Evolutionary conservation across 92 coral and sea anemone species (phyloP).

Genomic region (Ricordea florida): DNA sequence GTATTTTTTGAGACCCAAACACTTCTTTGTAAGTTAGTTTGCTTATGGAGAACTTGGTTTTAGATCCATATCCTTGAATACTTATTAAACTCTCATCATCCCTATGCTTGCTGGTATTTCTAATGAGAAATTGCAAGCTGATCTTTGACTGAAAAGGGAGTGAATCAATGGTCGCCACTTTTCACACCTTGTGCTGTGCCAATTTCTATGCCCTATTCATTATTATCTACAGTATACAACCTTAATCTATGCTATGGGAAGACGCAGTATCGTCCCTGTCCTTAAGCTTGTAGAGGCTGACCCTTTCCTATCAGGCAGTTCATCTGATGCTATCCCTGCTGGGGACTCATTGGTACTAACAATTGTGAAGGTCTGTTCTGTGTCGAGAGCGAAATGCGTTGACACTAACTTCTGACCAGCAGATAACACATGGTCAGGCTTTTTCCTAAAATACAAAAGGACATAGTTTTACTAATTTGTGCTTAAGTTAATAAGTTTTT

Average conservation of each 20-base stretch:
- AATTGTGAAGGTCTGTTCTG: constrained; percentile 77
- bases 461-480: no score
- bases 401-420: constrained; percentile 67
- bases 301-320: constrained; percentile 62
- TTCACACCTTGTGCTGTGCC: background rate
- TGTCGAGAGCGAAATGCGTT: constrained; percentile 78
- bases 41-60: no score
- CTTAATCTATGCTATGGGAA: constrained; percentile 56
- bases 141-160: no score
- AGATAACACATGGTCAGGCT: constrained; percentile 36
- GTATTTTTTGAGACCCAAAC: no score
- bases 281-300: constrained; percentile 78
- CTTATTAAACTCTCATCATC: no score
- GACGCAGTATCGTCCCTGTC: constrained; percentile 78
- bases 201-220: background rate
- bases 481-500: no score
- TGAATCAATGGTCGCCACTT: background rate
- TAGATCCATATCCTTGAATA: no score
- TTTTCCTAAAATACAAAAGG: constrained; percentile 39
- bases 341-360: constrained; percentile 80
- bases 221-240: background rate
- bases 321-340: constrained; percentile 65
- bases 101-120: no score
- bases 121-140: no score
- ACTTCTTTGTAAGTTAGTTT: no score